Base-by-base conservation (phyloP, 2,888 invertebrate genomes). In the Theretra japonica region DNA sequence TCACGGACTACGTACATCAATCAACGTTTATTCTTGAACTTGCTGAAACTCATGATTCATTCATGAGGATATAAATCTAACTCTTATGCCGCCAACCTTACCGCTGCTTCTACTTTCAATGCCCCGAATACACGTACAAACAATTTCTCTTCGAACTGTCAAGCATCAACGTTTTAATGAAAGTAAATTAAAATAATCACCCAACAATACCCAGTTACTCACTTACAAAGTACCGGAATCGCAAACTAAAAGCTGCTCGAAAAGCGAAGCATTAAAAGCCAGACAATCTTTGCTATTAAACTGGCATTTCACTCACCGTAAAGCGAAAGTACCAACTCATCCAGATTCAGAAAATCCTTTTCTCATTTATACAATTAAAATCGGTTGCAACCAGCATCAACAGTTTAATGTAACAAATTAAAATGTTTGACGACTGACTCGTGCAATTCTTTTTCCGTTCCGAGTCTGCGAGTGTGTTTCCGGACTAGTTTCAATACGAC, bases 1-100 rank as follows among this genome's bases (percentile, higher is more conserved):
- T 74, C 77, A 74, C 75, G 72, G 77, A 75, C 60, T 59, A 56
- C 53, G 53, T 53, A 53, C 53, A 71, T 65, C 62, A 30, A 71
- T 33, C 56, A 62, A 60, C 65, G 56, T 71, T 71, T 65, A 70
- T 62, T 62, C 70, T 71, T 65, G 62, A 65, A 71, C 70, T 65
- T 70, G 70, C 33, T 65, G 65, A 71, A 71, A 33, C 70, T 71
- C 65, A 71, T 71, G 70, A 53, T 50, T 71, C 56, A 71, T 71
- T 71, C 65, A 71, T 71, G 33, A 62, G 65, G 23, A 56, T 41
- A 71, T 71, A 71, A 65, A 71, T 70, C 60, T 56, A 71, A 65
- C 56, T 62, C 53, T 71, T 65, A 56, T 62, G 65, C 7, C 50
- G 60, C 53, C 70, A 62, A 56, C 21, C 17, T 41, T 65, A 65